Conservation (phyloP, 2,888 invertebrate species). For the Pterobdella sp. region DNA sequence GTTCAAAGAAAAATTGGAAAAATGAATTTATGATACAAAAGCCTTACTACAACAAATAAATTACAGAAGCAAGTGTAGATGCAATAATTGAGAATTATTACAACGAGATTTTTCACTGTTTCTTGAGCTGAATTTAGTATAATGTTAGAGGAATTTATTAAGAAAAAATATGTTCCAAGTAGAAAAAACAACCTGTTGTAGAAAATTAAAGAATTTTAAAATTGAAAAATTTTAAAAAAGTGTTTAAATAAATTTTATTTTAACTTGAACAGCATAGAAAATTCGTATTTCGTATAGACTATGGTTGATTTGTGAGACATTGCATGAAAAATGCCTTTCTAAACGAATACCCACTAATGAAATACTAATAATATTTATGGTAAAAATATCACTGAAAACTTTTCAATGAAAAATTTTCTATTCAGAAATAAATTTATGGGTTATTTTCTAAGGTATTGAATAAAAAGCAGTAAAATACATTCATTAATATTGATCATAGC, state of each 20-base stretch:
- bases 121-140: too few species aligned
- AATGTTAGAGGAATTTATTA: too few species aligned
- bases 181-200: too few species aligned
- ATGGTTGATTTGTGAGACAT: neutral
- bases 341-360: too few species aligned
- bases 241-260: neutral
- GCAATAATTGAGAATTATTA: conserved; percentile 2
- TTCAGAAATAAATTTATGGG: neutral
- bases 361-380: too few species aligned
- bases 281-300: neutral
- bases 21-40: conserved; percentile 1
- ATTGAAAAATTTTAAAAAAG: neutral
- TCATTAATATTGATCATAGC: too few species aligned
- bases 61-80: neutral
- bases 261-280: neutral
- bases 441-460: neutral
- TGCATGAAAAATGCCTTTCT: neutral
- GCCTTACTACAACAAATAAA: neutral
- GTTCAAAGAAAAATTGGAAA: neutral
- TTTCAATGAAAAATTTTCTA: neutral
- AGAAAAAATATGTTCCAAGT: too few species aligned
- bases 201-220: too few species aligned
- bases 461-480: too few species aligned
- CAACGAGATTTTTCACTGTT: neutral
- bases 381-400: too few species aligned